Conservation (phyloP, 1,140 invertebrate genomes). For the Drosophila pallidifrons region DNA sequence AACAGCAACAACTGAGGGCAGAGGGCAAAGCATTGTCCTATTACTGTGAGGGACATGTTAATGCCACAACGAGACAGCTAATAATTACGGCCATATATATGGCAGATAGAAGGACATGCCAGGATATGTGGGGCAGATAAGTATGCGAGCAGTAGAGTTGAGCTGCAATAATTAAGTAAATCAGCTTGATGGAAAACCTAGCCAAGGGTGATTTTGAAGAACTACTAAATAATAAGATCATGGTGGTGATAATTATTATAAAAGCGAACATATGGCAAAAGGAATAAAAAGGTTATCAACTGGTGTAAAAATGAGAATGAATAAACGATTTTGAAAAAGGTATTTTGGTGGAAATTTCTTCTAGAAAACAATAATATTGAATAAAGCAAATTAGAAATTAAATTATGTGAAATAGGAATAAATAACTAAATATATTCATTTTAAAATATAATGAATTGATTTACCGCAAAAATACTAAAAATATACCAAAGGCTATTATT, state of each 20-base stretch:
- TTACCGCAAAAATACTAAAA: no score
- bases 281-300: no score
- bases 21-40: neutral
- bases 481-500: no score
- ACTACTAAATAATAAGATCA: no score
- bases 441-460: no score
- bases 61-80: constrained; percentile 19
- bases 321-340: no score
- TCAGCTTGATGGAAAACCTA: constrained; percentile 7
- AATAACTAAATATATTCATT: no score
- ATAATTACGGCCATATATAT: constrained; percentile 13
- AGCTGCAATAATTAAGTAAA: constrained; percentile 12
- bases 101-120: neutral
- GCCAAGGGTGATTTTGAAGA: neutral
- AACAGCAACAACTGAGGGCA: neutral
- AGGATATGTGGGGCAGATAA: constrained; percentile 1
- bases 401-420: no score
- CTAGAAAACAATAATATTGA: no score
- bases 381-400: no score
- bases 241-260: neutral
- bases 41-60: constrained; percentile 14
- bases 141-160: neutral
- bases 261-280: neutral
- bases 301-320: no score
- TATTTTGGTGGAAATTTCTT: no score